Evolutionary conservation across 2,113 vertebrate species (phyloP).

Genomic region (Seriola aureovittata): DNA sequence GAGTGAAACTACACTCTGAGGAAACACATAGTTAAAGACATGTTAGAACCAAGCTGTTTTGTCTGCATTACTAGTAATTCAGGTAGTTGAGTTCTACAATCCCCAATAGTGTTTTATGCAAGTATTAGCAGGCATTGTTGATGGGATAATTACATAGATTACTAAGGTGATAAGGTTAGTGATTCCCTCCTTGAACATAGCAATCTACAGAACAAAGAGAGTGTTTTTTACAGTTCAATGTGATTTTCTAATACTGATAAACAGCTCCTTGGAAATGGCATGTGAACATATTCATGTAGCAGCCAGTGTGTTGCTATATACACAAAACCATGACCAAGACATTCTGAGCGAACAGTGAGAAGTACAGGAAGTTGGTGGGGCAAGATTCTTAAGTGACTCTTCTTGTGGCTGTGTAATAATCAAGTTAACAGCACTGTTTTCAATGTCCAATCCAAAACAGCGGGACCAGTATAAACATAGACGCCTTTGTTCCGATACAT

Average conservation of each 20-base stretch:
- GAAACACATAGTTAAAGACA: neutral
- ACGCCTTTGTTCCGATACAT: neutral
- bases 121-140: neutral
- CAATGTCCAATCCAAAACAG: neutral
- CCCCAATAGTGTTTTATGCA: neutral
- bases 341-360: neutral
- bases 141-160: neutral
- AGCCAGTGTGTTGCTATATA: neutral
- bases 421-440: neutral
- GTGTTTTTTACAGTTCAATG: neutral
- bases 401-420: neutral
- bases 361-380: neutral
- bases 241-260: neutral
- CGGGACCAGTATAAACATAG: neutral
- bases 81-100: neutral
- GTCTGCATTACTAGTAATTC: neutral
- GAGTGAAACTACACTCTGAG: neutral
- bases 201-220: neutral
- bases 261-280: neutral
- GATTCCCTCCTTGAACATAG: neutral
- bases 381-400: neutral
- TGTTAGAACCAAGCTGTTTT: neutral
- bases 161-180: neutral
- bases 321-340: conserved; percentile 24
- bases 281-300: neutral